phyloP scores from a whole-genome alignment of 2,888 invertebrate genomes.

The Ferdinandea cuprea region DNA sequence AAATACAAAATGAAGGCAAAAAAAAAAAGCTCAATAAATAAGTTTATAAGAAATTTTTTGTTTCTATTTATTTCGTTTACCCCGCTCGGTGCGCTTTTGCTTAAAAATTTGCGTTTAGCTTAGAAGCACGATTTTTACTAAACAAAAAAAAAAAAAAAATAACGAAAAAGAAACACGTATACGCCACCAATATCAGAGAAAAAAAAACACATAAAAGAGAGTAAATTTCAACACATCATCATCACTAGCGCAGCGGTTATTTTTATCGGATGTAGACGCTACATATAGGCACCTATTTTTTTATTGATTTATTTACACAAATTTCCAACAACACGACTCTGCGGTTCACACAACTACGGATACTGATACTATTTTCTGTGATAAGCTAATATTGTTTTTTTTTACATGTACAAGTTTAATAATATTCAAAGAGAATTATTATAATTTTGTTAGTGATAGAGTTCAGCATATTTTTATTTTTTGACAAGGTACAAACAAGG shows the following conservation, averaged over 20 bases:
- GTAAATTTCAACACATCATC: conserved; percentile 69
- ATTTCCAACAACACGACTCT: conserved; percentile 39
- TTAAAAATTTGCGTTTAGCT: conserved; percentile 52
- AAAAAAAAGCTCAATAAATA: conserved; percentile 57
- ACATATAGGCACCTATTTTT: conserved; percentile 8
- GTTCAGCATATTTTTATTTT: conserved; percentile 28
- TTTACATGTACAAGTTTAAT: conserved; percentile 4
- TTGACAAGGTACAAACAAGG: conserved; percentile 55
- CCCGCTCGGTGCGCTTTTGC: conserved; percentile 39
- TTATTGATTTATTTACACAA: conserved; percentile 60
- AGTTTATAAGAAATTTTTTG: conserved; percentile 48
- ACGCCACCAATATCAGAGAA: conserved; percentile 60
- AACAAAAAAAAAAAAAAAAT: conserved; percentile 28
- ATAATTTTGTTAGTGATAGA: conserved; percentile 12
- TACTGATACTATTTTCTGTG: conserved; percentile 49
- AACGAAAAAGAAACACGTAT: conserved; percentile 70
- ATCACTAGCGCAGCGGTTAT: conserved; percentile 54
- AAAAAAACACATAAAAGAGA: conserved; percentile 33
- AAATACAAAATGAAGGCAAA: conserved; percentile 5
- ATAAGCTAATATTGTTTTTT: conserved; percentile 43
- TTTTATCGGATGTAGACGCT: conserved; percentile 58
- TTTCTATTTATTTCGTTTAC: conserved; percentile 47
- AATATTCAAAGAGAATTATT: conserved; percentile 23
- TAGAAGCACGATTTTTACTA: conserved; percentile 57
- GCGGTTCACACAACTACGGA: conserved; percentile 33